A percentile compares a stretch with the other conserved stretches of the same genome.
Conservation (phyloP, 2,797 vertebrate species). For the Iguana delicatissima region DNA sequence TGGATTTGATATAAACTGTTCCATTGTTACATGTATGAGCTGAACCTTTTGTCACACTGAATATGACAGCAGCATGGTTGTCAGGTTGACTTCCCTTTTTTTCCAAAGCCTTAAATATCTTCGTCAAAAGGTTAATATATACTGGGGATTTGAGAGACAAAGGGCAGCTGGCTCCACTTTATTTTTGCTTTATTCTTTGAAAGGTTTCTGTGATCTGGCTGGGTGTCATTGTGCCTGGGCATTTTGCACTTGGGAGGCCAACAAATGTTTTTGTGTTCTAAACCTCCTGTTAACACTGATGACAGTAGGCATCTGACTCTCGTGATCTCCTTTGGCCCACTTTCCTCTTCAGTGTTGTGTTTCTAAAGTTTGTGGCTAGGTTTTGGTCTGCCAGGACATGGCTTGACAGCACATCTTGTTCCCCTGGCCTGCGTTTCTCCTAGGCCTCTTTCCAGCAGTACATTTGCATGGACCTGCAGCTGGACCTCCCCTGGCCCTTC, state of each 20-base stretch:
- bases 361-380: constrained; percentile 12
- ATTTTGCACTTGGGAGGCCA: background rate
- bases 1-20: constrained; percentile 12
- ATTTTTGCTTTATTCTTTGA: background rate
- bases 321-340: background rate
- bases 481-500: constrained; percentile 42
- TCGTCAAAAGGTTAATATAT: background rate
- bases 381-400: constrained; percentile 29
- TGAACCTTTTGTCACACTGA: background rate
- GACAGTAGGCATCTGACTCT: constrained; percentile 29
- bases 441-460: constrained; percentile 41
- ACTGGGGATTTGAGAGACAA: fast-evolving
- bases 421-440: constrained; percentile 28
- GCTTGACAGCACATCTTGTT: constrained; percentile 35
- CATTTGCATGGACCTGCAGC: constrained; percentile 27
- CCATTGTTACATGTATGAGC: background rate
- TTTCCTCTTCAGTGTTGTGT: constrained; percentile 31
- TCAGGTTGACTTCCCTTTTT: background rate
- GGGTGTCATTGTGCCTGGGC: background rate
- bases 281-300: constrained; percentile 9
- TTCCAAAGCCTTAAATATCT: background rate
- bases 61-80: background rate
- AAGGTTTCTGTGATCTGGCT: background rate
- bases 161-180: background rate
- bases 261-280: constrained; percentile 8